A percentile compares a stretch with the other conserved stretches of the same genome.
phyloP scores from a whole-genome alignment of 1,140 invertebrate genomes.

The Psix sp. region DNA sequence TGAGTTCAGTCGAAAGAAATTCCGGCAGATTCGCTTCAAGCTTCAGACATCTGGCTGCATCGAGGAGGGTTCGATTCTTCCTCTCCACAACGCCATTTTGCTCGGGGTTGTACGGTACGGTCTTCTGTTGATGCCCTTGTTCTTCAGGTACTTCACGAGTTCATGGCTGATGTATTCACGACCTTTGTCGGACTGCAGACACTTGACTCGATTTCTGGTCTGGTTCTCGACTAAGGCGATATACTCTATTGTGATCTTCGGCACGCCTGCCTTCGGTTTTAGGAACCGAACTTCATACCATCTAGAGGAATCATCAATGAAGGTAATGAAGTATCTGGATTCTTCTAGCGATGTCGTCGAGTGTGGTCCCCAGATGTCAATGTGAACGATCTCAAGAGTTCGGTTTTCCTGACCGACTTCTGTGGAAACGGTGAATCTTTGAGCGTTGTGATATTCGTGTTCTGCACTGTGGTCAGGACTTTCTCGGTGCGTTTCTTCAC shows the following conservation, averaged over 20 bases:
- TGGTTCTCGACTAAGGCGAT: slow-evolving; percentile 50
- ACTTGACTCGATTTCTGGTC: slow-evolving; percentile 54
- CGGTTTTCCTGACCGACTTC: too few relatives aligned
- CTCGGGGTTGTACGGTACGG: slow-evolving; percentile 18
- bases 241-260: not conserved
- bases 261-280: not conserved
- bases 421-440: too few relatives aligned
- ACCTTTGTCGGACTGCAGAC: slow-evolving; percentile 61
- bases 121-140: slow-evolving; percentile 9
- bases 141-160: slow-evolving; percentile 41
- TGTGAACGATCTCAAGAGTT: not conserved
- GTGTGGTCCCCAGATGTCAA: not conserved
- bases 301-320: not conserved
- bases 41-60: slow-evolving; percentile 56
- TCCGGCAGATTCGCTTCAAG: slow-evolving; percentile 3
- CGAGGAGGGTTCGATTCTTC: slow-evolving; percentile 55
- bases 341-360: not conserved
- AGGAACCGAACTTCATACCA: slow-evolving; percentile 7
- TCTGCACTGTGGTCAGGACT: too few relatives aligned
- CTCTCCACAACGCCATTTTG: slow-evolving; percentile 31
- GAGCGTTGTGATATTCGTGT: too few relatives aligned
- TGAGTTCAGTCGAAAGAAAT: slow-evolving; percentile 13
- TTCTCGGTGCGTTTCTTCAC: too few relatives aligned
- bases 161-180: slow-evolving; percentile 61
- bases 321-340: slow-evolving; percentile 9